These are phyloP conservation scores for Sphaerodactylus townsendi DNA, from an alignment of 2,113 vertebrate species.

Conservation along the genomic window DNA sequence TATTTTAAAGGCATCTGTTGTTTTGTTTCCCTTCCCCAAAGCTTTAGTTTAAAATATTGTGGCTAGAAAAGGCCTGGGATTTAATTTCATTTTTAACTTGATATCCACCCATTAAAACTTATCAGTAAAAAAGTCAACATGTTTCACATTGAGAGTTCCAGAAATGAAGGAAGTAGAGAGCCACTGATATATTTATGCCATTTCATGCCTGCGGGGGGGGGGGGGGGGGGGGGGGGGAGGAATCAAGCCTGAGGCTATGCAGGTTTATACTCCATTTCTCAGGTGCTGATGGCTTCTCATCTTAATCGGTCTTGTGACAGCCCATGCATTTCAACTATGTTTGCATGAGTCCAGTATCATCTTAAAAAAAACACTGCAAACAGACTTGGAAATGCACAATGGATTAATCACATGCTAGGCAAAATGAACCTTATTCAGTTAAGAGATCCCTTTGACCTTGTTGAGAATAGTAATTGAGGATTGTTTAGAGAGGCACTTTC, in stretches of 20 bases:
- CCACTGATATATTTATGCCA: background rate
- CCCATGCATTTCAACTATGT: background rate
- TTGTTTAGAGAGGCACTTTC: background rate
- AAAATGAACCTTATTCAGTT: background rate
- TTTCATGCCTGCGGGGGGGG: background rate
- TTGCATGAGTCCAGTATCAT: background rate
- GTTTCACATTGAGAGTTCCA: slow-evolving; percentile 24
- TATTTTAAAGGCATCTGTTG: slow-evolving; percentile 29
- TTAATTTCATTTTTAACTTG: slow-evolving; percentile 21
- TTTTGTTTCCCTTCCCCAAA: slow-evolving; percentile 19
- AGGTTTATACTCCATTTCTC: slow-evolving; percentile 13
- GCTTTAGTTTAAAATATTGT: slow-evolving; percentile 33
- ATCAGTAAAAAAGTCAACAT: background rate
- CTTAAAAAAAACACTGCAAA: slow-evolving; percentile 10
- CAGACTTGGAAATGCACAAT: background rate
- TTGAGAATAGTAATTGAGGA: background rate
- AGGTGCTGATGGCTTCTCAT: background rate
- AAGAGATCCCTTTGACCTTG: background rate
- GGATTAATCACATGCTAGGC: background rate
- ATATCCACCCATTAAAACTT: slow-evolving; percentile 21
- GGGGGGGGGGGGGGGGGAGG: background rate
- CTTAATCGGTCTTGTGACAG: background rate
- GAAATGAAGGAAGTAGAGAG: background rate
- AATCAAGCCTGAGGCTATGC: slow-evolving; percentile 1
- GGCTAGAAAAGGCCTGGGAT: slow-evolving; percentile 35